Evolutionary conservation across 2,113 vertebrate genomes (phyloP), one percentile per base, ranked within the genome.

Genomic region (Urocolius indicus): DNA sequence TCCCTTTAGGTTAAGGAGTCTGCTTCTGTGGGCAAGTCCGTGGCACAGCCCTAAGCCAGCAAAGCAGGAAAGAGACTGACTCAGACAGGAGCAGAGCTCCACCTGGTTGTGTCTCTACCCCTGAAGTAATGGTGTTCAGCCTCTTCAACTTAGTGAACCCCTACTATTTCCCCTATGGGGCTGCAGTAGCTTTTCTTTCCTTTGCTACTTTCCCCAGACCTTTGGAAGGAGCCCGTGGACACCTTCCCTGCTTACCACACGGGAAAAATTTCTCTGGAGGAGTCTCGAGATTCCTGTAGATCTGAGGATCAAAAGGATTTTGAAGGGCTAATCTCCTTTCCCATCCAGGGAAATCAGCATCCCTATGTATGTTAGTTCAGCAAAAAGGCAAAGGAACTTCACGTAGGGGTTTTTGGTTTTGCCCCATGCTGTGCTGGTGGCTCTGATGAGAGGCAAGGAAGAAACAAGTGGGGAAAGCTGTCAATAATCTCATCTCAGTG

Each of bases 11-110:
- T 94, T 51, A 51, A 9, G 4, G 87, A 67, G 66, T 8, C 83
- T 38, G 77, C 52, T 67, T 68, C 90, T 67, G 82, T 16, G 90
- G 93, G 95, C 90, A 73, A 80, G 72, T 55, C 90, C 46, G 52
- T 11, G 54, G 54, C 94, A 29, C 77, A 78, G 76, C 94, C 65
- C n/a, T 1, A 2, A 27, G 78, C 68, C 19, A 22, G 85, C 13
- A 1, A 20, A 49, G 62, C 27, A n/a, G 74, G 38, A 36, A 38
- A 1, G 2, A 49, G 51, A n/a, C 59, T 73, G 49, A 6, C 57
- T 43, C 36, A 2, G 62, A 1, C 36, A 83, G 82, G 73, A 80
- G 61, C 78, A 65, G 48, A 82, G 71, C 91, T 94, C 74, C 85
- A 49, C 88, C 82, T 76, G 90, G 2, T 61, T 72, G 92, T 30